Evolutionary conservation across 2,797 vertebrate genomes (phyloP), one percentile per base, ranked within the genome.

Genomic region (Diceros bicornis): DNA sequence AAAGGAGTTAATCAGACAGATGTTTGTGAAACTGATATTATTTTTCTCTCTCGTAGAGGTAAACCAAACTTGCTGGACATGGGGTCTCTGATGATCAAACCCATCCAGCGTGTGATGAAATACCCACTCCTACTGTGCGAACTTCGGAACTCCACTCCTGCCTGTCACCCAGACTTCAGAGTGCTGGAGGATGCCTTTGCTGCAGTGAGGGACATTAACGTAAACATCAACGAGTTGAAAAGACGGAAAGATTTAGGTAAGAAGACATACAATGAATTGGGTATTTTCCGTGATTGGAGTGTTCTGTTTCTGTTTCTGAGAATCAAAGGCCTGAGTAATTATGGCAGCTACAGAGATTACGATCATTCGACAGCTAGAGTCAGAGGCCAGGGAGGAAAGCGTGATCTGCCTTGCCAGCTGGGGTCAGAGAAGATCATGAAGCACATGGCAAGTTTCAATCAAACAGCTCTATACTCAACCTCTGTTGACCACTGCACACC

Each of bases 221-320:
- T 99, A 59, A 99, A 99, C 99, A 99, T 99, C 97, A 99, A 99
- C 37, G 99, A 99, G 98, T 99, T 99, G 91, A 99, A 99, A 98
- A 99, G 99, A 90, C 99, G 99, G 91, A 99, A 99, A 94, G 99
- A 99, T 93, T 99, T 99, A 77, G 99, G 99, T 99, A 98, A 98
- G 99, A 82, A 89, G 83, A 57, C 41, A 18, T 0, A 3, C 7
- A 29, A 52, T 17, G 77, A 34, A 89, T 18, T 29, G 17, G 34
- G 23, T 77, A 37, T 37, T 44, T 83, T 68, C 20, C 59, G 64
- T 20, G 34, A 25, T 47, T 78, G 59, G 41, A 55, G 3, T 41
- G 37, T 16, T 78, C 41, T 34, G 27, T n/a, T 34, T 29, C 12
- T 74, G n/a, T 83, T 77, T 79, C 59, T 10, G 79, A 88, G n/a